Evolutionary conservation across 2,888 invertebrate species (phyloP), one percentile per base, ranked within the genome.

Genomic region (Eledone cirrhosa): DNA sequence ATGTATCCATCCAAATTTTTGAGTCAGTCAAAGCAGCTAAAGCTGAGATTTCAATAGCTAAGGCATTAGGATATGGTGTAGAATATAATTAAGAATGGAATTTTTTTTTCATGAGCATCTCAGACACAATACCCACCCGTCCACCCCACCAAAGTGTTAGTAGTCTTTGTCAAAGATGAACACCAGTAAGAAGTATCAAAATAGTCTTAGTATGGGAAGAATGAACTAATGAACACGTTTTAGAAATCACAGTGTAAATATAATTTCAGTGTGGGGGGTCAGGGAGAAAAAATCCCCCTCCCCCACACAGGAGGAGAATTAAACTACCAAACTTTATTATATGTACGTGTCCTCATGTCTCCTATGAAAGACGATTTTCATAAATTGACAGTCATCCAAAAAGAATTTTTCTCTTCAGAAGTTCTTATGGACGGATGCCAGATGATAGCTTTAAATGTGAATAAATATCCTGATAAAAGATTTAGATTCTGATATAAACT

Each of bases 391-490:
- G 72, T 33, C 72, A 72, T 27, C 67, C 67, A 72, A 33, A 72
- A 72, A 33, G 72, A n/a, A n/a, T 72, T 72, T 72, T 41, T 41
- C 41, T 72, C 72, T 69, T 72, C 33, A 72, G 72, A 72, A 72
- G 72, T 72, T 72, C 72, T 72, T 72, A 72, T 72, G 72, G 72
- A 72, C 72, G 72, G 72, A 72, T 72, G 72, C 72, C 72, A 72
- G 72, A 72, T 72, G 72, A 72, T 41, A 72, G 72, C 72, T 41
- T 72, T 41, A 41, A 72, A 72, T 33, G 72, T 29, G 72, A 72
- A 72, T 72, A 72, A 72, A 72, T 72, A 72, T 72, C 33, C 72
- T 72, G 72, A 33, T 72, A 33, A 11, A 72, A n/a, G n/a, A n/a
- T n/a, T 72, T 72, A 41, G 72, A 72, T 31, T 33, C 67, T 31